Base-by-base conservation (phyloP, 2,113 vertebrate genomes). In the Oncorhynchus clarkii region DNA sequence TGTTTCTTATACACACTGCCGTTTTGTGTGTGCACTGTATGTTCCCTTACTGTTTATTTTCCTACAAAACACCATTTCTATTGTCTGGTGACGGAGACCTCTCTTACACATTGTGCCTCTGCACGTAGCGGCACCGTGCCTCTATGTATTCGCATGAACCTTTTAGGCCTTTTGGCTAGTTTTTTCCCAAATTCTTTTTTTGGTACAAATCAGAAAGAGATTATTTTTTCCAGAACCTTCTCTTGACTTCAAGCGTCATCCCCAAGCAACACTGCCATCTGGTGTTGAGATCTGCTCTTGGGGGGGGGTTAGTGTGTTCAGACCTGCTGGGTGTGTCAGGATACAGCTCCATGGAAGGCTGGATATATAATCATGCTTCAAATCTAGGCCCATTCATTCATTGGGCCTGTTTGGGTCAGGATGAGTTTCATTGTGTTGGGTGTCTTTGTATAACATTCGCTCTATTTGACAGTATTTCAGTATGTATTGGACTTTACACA, bases 261-360 rank as follows among this genome's bases (percentile, higher is more conserved):
- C 31, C 72, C 77, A 2, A 75, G 74, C 83, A 87, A 91, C 81
- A 86, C 68, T 85, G 90, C 89, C 89, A 78, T 72, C 90, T 90
- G 80, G 71, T 88, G 90, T 75, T 82, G 18, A 66, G 34, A 13
- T 66, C 59, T 62, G 20, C n/a, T 22, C 59, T 45, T 22, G n/a
- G n/a, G 59, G 22, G 22, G 59, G 3, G n/a, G n/a, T 22, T 57
- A 20, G n/a, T n/a, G n/a, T 24, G n/a, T 22, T 22, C n/a, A n/a
- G 20, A 62, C n/a, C 7, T 8, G n/a, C n/a, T 22, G 39, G 11
- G 39, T 45, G 51, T 54, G 51, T 54, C 16, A 54, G 14, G 1
- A 54, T 18, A 18, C 18, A 22, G 18, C 59, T 5, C 54, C n/a
- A 62, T 2, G 59, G 59, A 62, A 22, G 20, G 20, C 59, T 62